These are phyloP conservation scores for Lycocerus yunnanus DNA, from an alignment of 2,888 invertebrate genomes.

Conservation along the genomic window DNA sequence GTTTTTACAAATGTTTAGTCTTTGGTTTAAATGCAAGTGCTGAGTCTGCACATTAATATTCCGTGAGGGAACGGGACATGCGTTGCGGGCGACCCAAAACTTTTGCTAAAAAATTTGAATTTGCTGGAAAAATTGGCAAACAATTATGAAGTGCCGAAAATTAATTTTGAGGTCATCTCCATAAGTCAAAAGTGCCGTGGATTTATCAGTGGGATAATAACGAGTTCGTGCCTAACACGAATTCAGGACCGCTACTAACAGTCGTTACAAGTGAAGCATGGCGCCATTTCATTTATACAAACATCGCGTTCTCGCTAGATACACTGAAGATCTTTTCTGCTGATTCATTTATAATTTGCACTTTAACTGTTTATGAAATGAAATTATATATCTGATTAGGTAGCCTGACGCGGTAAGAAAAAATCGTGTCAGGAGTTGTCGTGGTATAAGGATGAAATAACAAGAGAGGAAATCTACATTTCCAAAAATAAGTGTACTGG, in stretches of 20 bases:
- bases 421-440: neutral
- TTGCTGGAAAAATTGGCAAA: constrained; percentile 16
- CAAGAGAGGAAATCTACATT: neutral
- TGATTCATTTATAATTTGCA: constrained; percentile 40
- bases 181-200: constrained; percentile 47
- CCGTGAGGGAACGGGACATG: neutral
- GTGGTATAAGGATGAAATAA: neutral
- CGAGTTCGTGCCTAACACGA: constrained; percentile 56
- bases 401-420: neutral
- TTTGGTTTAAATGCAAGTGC: constrained; percentile 2
- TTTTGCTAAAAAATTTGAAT: neutral
- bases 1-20: constrained; percentile 35
- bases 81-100: neutral
- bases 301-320: constrained; percentile 48
- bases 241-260: constrained; percentile 55
- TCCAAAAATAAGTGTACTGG: constrained; percentile 14
- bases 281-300: constrained; percentile 59
- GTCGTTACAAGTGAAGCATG: constrained; percentile 57
- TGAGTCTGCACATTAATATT: neutral
- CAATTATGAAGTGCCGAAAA: constrained; percentile 28
- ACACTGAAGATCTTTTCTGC: constrained; percentile 35
- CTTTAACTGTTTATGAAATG: constrained; percentile 27
- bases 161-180: constrained; percentile 30
- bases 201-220: constrained; percentile 53
- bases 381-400: constrained; percentile 27